These are phyloP conservation scores for Todiramphus saurophagus DNA, from an alignment of 2,113 vertebrate species.

Conservation along the genomic window DNA sequence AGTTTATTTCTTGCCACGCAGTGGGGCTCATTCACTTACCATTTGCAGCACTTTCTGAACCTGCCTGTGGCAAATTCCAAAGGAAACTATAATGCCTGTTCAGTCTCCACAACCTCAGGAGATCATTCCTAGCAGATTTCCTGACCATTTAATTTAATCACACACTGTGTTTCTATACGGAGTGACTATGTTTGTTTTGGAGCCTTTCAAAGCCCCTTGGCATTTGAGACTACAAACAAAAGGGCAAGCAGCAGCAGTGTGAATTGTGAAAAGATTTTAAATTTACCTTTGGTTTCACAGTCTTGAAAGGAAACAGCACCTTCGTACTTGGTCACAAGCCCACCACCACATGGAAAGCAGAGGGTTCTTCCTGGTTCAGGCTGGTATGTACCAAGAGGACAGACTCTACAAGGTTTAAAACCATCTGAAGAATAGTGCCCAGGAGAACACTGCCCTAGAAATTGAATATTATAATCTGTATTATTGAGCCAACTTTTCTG, in stretches of 20 bases:
- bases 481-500: neutral
- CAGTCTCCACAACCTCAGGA: neutral
- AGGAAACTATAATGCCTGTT: neutral
- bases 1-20: neutral
- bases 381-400: conserved; percentile 86
- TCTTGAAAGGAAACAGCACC: conserved; percentile 89
- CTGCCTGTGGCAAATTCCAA: neutral
- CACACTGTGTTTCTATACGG: neutral
- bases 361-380: conserved; percentile 88
- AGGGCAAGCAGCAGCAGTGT: neutral
- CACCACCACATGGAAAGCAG: conserved; percentile 92
- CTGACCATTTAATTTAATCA: neutral
- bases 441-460: conserved; percentile 89
- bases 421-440: conserved; percentile 89
- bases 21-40: neutral
- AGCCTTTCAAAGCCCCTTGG: neutral
- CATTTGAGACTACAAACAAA: neutral
- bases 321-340: conserved; percentile 88
- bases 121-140: neutral
- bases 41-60: neutral
- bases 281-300: conserved; percentile 93
- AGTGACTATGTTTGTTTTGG: neutral
- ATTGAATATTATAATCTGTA: neutral
- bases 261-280: neutral
- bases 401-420: conserved; percentile 88